These are phyloP conservation scores for Euglossa dilemma DNA, from an alignment of 1,140 invertebrate species.

Conservation along the genomic window DNA sequence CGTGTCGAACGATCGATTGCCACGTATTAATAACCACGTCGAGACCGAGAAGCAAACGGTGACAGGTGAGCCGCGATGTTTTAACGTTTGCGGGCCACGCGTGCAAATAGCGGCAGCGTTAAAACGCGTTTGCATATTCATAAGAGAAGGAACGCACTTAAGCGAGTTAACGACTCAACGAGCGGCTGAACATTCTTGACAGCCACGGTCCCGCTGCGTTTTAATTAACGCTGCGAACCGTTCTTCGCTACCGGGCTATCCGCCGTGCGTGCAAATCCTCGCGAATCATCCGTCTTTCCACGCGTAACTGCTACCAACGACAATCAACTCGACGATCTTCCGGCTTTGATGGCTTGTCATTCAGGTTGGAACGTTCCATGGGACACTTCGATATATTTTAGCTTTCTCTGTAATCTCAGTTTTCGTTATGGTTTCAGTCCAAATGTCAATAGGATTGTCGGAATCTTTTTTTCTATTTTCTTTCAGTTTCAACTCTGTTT, in stretches of 20 bases:
- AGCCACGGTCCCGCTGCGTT: slow-evolving; percentile 22
- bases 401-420: no score
- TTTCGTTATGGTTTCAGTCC: no score
- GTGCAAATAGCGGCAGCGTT: slow-evolving; percentile 19
- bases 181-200: slow-evolving; percentile 42
- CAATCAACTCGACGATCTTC: no score
- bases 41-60: background rate
- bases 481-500: no score
- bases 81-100: background rate
- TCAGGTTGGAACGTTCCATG: no score
- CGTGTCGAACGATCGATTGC: background rate
- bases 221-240: slow-evolving; percentile 37
- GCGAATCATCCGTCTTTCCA: background rate
- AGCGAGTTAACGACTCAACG: slow-evolving; percentile 40
- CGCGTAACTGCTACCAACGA: no score
- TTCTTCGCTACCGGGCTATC: background rate
- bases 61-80: background rate
- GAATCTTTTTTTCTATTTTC: no score
- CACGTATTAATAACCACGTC: slow-evolving; percentile 18
- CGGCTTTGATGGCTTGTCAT: no score
- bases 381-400: no score
- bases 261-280: background rate
- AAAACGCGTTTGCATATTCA: slow-evolving; percentile 44
- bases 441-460: no score
- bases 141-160: slow-evolving; percentile 37